These are phyloP conservation scores for Sinelater perroti DNA, from an alignment of 2,888 invertebrate species.

Conservation along the genomic window DNA sequence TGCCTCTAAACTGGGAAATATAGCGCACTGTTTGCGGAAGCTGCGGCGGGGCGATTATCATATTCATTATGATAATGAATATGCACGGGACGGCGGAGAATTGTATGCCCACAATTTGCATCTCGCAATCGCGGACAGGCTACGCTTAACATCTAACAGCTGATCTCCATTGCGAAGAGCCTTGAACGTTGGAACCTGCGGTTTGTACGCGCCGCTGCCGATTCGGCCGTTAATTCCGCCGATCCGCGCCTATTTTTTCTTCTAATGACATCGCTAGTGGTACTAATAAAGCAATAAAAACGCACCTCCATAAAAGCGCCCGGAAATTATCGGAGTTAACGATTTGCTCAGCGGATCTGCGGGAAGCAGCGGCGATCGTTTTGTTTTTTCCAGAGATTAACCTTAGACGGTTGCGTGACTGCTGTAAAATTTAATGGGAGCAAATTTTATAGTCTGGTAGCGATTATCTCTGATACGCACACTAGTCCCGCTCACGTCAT, in stretches of 20 bases:
- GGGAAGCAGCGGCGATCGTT: background rate
- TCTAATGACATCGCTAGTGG: background rate
- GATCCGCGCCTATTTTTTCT: background rate
- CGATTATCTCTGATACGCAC: no score
- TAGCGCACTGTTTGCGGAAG: slow-evolving; percentile 8
- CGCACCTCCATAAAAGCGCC: background rate
- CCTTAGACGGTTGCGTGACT: background rate
- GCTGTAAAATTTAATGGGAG: background rate
- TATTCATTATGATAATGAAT: slow-evolving; percentile 28
- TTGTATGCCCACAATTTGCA: slow-evolving; percentile 26
- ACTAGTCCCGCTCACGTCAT: no score
- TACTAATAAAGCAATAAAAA: background rate
- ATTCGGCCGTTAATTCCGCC: slow-evolving; percentile 26
- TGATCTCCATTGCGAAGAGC: slow-evolving; percentile 49
- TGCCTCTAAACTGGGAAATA: background rate
- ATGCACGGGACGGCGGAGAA: slow-evolving; percentile 14
- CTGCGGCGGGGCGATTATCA: slow-evolving; percentile 7
- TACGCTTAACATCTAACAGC: slow-evolving; percentile 48
- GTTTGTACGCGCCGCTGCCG: slow-evolving; percentile 28
- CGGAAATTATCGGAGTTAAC: background rate
- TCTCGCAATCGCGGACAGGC: slow-evolving; percentile 48
- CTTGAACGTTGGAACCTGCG: slow-evolving; percentile 46
- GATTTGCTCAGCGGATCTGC: background rate
- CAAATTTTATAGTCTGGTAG: slow-evolving; percentile 12
- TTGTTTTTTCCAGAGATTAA: slow-evolving; percentile 6